Evolutionary conservation across 2,888 invertebrate species (phyloP).

Genomic region (Drosophila barbarae): DNA sequence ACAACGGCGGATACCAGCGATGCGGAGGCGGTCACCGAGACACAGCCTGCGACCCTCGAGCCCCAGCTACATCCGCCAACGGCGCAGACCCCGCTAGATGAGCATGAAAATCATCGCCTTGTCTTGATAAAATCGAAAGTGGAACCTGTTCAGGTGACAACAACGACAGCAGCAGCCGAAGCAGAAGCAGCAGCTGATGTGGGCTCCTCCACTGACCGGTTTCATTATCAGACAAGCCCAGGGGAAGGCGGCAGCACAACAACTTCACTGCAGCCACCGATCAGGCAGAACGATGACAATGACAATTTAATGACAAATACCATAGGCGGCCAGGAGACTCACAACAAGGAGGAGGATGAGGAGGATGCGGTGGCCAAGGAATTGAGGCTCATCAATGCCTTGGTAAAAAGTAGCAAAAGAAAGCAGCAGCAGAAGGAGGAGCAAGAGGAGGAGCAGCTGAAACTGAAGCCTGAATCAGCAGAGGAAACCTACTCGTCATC

Average conservation of each 20-base stretch:
- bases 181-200: constrained; percentile 27
- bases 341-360: neutral
- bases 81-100: constrained; percentile 30
- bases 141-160: constrained; percentile 70
- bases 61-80: constrained; percentile 28
- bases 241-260: constrained; percentile 2
- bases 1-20: constrained; percentile 16
- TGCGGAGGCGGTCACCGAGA: constrained; percentile 26
- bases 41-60: constrained; percentile 4
- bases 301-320: constrained; percentile 69
- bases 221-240: constrained; percentile 65
- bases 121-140: constrained; percentile 77
- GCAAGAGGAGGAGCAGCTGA: constrained; percentile 30
- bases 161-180: constrained; percentile 18
- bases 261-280: constrained; percentile 15
- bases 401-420: constrained; percentile 72
- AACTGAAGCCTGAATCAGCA: constrained; percentile 46
- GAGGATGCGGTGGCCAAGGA: constrained; percentile 49
- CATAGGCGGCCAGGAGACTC: constrained; percentile 38
- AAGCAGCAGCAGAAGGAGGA: constrained; percentile 45
- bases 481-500: constrained; percentile 1
- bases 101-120: constrained; percentile 54
- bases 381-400: constrained; percentile 75
- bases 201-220: constrained; percentile 68
- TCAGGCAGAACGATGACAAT: constrained; percentile 47